Percentiles rank a stretch among this genome's conserved stretches.
These are phyloP conservation scores for Dromius quadrimaculatus DNA, from an alignment of 2,888 invertebrate genomes.

Conservation along the genomic window DNA sequence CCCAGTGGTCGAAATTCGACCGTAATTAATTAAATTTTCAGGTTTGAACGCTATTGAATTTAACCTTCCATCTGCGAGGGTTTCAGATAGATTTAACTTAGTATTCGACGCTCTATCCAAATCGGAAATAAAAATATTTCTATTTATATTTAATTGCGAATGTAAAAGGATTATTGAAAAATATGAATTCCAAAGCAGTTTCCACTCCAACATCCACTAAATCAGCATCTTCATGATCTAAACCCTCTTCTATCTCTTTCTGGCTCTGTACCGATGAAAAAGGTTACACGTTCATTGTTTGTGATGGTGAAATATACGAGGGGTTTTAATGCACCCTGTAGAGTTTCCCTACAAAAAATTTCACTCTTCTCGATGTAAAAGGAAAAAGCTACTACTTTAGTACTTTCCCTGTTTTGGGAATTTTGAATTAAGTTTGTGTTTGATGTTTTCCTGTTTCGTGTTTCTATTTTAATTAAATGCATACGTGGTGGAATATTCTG, in stretches of 20 bases:
- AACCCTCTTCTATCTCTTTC: not conserved
- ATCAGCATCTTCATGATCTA: conserved; percentile 13
- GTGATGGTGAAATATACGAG: conserved; percentile 28
- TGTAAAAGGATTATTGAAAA: too few relatives aligned
- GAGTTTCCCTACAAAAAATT: conserved; percentile 19
- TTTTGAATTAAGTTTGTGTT: conserved; percentile 33
- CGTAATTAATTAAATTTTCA: too few relatives aligned
- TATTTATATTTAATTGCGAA: too few relatives aligned
- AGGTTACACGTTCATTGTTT: conserved; percentile 40
- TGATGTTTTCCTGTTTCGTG: conserved; percentile 17
- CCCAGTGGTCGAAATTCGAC: too few relatives aligned
- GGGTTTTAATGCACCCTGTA: conserved; percentile 40
- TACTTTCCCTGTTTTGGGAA: conserved; percentile 33
- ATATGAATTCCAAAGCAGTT: too few relatives aligned
- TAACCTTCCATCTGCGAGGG: too few relatives aligned
- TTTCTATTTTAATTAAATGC: conserved; percentile 17
- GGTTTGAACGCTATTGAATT: too few relatives aligned
- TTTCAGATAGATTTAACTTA: too few relatives aligned
- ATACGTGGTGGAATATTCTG: not conserved
- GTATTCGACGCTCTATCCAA: too few relatives aligned
- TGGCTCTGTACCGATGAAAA: conserved; percentile 29
- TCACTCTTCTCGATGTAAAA: conserved; percentile 27
- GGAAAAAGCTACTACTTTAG: conserved; percentile 2
- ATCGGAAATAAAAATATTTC: too few relatives aligned
- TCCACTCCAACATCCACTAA: too few relatives aligned